Conservation (phyloP, 2,113 vertebrate genomes). For the Plestiodon gilberti region DNA sequence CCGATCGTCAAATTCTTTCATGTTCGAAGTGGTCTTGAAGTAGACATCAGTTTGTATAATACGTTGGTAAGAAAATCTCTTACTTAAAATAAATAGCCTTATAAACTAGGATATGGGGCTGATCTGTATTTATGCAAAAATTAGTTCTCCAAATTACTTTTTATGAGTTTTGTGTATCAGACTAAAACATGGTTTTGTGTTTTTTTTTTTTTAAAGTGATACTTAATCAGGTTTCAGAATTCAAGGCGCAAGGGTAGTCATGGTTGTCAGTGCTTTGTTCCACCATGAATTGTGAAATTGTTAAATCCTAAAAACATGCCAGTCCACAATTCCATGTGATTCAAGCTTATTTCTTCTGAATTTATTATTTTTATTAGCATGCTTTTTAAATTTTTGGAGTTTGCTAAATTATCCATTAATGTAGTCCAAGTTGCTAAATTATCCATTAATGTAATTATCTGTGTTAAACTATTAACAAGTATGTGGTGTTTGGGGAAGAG, state of each 20-base stretch:
- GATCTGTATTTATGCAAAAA: neutral
- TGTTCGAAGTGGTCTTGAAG: slow-evolving; percentile 89
- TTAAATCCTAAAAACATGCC: neutral
- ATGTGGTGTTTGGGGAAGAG: too few species aligned
- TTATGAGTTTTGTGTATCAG: neutral
- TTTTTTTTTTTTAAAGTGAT: neutral
- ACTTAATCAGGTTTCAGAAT: neutral
- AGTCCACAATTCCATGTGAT: neutral
- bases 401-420: neutral
- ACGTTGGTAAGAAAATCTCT: slow-evolving; percentile 83
- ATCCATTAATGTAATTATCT: too few species aligned
- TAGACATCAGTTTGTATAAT: slow-evolving; percentile 96
- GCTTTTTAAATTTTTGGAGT: neutral
- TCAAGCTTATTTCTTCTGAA: neutral
- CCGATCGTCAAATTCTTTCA: slow-evolving; percentile 96
- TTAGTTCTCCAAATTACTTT: neutral
- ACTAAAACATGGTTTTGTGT: too few species aligned
- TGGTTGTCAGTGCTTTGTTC: neutral
- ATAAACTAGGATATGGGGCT: neutral
- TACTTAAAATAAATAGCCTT: neutral
- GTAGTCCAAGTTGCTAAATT: too few species aligned
- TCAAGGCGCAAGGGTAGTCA: neutral
- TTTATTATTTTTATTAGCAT: neutral
- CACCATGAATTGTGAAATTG: neutral
- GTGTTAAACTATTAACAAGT: too few species aligned